A percentile compares a stretch with the other conserved stretches of the same genome.
Conservation (phyloP, 37 sponge, comb jelly and placozoan genomes). For the Eunapius fragilis region DNA sequence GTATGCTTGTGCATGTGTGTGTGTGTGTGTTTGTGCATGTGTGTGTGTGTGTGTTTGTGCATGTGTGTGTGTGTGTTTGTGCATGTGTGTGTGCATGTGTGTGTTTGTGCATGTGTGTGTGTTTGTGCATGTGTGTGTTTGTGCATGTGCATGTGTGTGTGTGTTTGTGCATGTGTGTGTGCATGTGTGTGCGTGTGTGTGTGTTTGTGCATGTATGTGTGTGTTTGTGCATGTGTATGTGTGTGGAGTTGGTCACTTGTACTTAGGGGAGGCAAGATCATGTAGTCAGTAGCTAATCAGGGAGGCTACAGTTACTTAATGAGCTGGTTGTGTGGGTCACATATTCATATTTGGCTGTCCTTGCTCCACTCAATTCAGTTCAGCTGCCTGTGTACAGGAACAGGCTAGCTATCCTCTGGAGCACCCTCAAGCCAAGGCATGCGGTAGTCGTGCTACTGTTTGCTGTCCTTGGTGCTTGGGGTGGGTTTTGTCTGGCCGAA, state of each 20-base stretch:
- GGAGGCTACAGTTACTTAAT: too few relatives aligned
- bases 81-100: too few relatives aligned
- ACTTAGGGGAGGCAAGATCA: background rate
- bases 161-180: too few relatives aligned
- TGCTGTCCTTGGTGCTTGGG: conserved; percentile 22
- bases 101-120: too few relatives aligned
- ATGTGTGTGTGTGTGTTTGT: background rate
- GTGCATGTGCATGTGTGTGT: too few relatives aligned
- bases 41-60: background rate
- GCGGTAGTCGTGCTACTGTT: background rate
- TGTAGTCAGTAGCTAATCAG: background rate
- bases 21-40: conserved; percentile 5
- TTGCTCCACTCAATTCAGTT: conserved; percentile 1
- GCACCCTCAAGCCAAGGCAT: conserved; percentile 22
- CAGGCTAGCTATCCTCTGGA: conserved; percentile 34
- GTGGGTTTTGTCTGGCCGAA: conserved; percentile 30
- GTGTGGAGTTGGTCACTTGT: background rate
- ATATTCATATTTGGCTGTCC: background rate
- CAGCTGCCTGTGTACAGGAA: conserved; percentile 49
- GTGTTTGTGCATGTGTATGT: too few relatives aligned
- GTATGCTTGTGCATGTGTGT: background rate
- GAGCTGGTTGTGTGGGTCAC: background rate
- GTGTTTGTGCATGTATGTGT: too few relatives aligned
- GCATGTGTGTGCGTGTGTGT: too few relatives aligned
- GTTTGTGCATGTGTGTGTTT: too few relatives aligned